Percentiles rank a stretch among this genome's conserved stretches.
These are phyloP conservation scores for Natator depressus DNA, from an alignment of 2,113 vertebrate species.

Conservation along the genomic window DNA sequence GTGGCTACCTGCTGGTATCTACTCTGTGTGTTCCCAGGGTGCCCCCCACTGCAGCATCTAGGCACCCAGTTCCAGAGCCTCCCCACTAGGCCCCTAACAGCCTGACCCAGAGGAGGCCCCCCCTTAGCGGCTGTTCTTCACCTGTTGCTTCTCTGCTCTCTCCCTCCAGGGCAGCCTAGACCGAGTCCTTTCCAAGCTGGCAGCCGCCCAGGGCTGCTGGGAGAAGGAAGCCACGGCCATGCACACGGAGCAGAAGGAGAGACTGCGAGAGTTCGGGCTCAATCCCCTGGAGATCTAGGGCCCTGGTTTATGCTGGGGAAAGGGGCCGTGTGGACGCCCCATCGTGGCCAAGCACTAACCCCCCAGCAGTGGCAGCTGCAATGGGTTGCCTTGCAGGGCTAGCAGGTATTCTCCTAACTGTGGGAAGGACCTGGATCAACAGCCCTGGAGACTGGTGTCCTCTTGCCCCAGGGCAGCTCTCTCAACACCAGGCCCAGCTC, in stretches of 20 bases:
- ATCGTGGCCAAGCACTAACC: background rate
- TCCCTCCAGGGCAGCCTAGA: conserved; percentile 76
- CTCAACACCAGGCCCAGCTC: background rate
- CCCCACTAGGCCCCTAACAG: background rate
- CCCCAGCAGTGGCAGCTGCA: background rate
- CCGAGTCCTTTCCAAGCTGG: conserved; percentile 72
- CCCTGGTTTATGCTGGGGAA: background rate
- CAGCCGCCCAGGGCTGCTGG: conserved; percentile 61
- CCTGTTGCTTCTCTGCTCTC: background rate
- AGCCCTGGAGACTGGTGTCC: background rate
- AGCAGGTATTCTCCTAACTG: background rate
- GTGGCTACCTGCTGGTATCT: background rate
- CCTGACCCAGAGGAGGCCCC: background rate
- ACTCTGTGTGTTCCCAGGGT: background rate
- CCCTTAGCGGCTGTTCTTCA: background rate
- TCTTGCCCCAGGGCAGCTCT: background rate
- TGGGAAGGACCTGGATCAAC: background rate
- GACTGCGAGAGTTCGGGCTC: conserved; percentile 78
- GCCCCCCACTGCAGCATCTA: background rate
- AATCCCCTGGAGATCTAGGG: conserved; percentile 69
- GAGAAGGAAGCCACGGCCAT: conserved; percentile 37
- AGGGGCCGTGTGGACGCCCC: background rate
- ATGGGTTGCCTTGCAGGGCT: background rate
- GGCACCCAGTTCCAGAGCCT: background rate
- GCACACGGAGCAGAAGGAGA: conserved; percentile 69